Evolutionary conservation across 2,888 invertebrate species (phyloP).

Genomic region (Tortricodes alternella): DNA sequence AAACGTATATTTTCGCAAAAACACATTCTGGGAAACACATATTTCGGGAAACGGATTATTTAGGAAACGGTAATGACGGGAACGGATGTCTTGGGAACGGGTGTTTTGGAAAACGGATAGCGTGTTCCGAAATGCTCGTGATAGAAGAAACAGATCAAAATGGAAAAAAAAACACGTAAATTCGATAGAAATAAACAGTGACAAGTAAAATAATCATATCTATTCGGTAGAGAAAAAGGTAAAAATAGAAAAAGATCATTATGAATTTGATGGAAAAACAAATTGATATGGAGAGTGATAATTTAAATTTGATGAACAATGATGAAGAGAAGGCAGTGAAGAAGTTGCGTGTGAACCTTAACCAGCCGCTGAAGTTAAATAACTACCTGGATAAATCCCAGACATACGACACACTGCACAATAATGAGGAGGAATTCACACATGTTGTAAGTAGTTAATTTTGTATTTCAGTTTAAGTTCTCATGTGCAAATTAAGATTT

Average conservation of each 20-base stretch:
- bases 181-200: too few species aligned
- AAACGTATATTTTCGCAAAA: too few species aligned
- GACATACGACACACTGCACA: slow-evolving; percentile 63
- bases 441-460: slow-evolving; percentile 55
- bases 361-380: slow-evolving; percentile 65
- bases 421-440: slow-evolving; percentile 56
- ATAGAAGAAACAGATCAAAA: too few species aligned
- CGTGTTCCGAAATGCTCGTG: slow-evolving; percentile 53
- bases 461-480: slow-evolving; percentile 3
- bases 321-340: slow-evolving; percentile 52
- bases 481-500: neutral
- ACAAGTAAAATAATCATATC: too few species aligned
- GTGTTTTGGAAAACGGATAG: slow-evolving; percentile 30
- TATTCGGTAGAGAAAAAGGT: too few species aligned
- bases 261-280: neutral
- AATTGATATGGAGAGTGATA: neutral
- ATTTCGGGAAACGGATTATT: too few species aligned
- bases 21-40: too few species aligned
- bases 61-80: too few species aligned
- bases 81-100: too few species aligned
- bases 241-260: too few species aligned
- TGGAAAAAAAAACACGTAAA: too few species aligned
- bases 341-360: slow-evolving; percentile 64
- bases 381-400: slow-evolving; percentile 58
- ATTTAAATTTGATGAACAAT: slow-evolving; percentile 39